Base-by-base conservation (phyloP, 2,888 invertebrate species). In the Drosophila testacea region DNA sequence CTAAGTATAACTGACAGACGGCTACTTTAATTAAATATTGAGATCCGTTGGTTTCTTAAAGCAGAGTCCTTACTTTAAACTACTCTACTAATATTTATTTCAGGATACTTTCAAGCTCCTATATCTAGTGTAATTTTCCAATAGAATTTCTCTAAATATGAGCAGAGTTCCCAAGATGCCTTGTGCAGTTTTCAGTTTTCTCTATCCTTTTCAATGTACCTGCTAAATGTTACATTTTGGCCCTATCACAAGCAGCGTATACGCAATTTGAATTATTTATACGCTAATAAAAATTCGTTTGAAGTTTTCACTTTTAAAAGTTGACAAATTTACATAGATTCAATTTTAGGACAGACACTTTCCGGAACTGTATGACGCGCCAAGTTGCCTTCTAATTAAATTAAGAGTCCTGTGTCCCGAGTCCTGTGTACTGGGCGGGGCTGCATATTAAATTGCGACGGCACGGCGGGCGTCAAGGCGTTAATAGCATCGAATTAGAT, bases 281-380 rank as follows among this genome's bases (percentile, higher is more conserved):
- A 65, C 71, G 66, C 64, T 63, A 55, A 72, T 59, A 52, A 51
- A 78, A 66, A 72, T 83, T 81, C 77, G 79, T 83, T 83, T 83
- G 87, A 83, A 74, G 87, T 87, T 78, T 76, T 67, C 72, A 74
- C 79, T 84, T 76, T 69, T 73, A 81, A 82, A 82, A 88, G 75
- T 82, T 82, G 85, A 88, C 73, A 75, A 72, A 88, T 83, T 85
- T 76, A 79, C 83, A 78, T 82, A 76, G 77, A 75, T 67, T 79
- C 61, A 57, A 59, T 77, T 61, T 57, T 46, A 30, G 68, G 59
- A 66, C 65, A 73, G 54, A 48, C 67, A 63, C 67, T 57, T 46
- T n/a, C 13, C 27, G 11, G 39, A 11, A 5, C 52, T 4, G 32
- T 28, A n/a, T 50, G 34, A 36, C 10, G 57, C 36, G 9, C 28